Conservation (phyloP, 2,113 vertebrate genomes). For the Nerophis ophidion region DNA sequence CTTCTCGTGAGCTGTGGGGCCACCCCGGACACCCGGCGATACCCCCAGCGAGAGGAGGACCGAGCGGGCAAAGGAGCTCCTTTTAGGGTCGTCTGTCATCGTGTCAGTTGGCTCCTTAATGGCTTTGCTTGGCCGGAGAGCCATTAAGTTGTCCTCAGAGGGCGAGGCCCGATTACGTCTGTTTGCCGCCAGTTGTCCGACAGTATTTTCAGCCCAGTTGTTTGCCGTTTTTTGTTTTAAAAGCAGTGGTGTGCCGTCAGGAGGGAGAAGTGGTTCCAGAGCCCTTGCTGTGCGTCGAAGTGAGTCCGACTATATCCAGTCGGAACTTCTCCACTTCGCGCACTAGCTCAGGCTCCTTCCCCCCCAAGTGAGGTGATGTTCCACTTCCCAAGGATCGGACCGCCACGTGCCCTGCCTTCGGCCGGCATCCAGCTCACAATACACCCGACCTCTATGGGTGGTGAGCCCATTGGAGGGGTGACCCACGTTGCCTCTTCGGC, state of each 20-base stretch:
- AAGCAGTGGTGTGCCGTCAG: background rate
- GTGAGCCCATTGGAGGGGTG: too few relatives aligned
- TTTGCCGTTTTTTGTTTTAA: slow-evolving; percentile 33
- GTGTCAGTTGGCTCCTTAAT: slow-evolving; percentile 43
- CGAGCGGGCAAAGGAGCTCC: slow-evolving; percentile 40
- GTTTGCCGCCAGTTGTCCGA: slow-evolving; percentile 38
- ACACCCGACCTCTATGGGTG: too few relatives aligned
- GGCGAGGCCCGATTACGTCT: slow-evolving; percentile 34
- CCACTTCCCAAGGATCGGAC: too few relatives aligned
- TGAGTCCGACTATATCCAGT: too few relatives aligned
- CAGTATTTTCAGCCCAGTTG: slow-evolving; percentile 25
- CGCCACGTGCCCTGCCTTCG: too few relatives aligned
- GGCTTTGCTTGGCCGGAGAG: slow-evolving; percentile 31
- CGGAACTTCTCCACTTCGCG: too few relatives aligned
- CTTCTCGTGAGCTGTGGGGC: slow-evolving; percentile 38
- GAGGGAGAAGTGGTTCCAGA: too few relatives aligned
- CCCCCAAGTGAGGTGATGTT: too few relatives aligned
- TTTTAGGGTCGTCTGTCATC: slow-evolving; percentile 62
- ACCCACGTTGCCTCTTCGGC: too few relatives aligned
- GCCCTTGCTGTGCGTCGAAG: too few relatives aligned
- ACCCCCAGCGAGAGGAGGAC: slow-evolving; percentile 51
- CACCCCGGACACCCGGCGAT: slow-evolving; percentile 18
- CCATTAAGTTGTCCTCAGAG: slow-evolving; percentile 48
- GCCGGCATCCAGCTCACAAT: too few relatives aligned
- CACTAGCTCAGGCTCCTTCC: too few relatives aligned